Evolutionary conservation across 2,888 invertebrate species (phyloP), one percentile per base, ranked within the genome.

Genomic region (Chironomus tentans): DNA sequence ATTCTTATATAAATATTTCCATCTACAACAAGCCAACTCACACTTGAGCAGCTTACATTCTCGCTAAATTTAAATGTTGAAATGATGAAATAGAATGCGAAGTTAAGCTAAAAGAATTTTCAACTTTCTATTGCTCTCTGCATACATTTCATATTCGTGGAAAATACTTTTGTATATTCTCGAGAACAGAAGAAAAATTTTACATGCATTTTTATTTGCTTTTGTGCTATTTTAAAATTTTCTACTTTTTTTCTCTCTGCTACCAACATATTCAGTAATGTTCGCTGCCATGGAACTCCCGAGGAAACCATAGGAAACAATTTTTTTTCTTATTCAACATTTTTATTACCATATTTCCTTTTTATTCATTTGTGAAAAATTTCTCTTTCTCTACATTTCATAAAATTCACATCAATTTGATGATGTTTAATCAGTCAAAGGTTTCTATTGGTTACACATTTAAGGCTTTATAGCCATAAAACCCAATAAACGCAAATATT

Each of bases 341-440:
- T 4, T 28, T 38, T 38, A 38, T 38, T 38, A 38, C 38, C 38
- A 38, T 38, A 56, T 56, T 56, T 56, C 18, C n/a, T 56, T 56
- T 56, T 56, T 56, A 15, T 56, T 15, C 56, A 56, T 56, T 15
- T 56, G n/a, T 56, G 21, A 65, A 21, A 22, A 65, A 65, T 65
- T n/a, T n/a, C n/a, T 50, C 15, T 50, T 56, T 56, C 15, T 18
- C 6, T 56, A 1, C 7, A 15, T 56, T 56, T 56, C 15, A 18
- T 56, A 4, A 56, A 56, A 56, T 56, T 56, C 56, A 15, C 56
- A 18, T 65, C 65, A 65, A 65, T 65, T 65, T 65, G 65, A 22
- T 65, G 65, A 65, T 21, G 65, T 65, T 65, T 21, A 65, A 65
- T 65, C 65, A 65, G 65, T 68, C 68, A 68, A 68, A 68, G 18